Conservation (phyloP, 2,797 vertebrate genomes). For the Anisognathus igniventris region DNA sequence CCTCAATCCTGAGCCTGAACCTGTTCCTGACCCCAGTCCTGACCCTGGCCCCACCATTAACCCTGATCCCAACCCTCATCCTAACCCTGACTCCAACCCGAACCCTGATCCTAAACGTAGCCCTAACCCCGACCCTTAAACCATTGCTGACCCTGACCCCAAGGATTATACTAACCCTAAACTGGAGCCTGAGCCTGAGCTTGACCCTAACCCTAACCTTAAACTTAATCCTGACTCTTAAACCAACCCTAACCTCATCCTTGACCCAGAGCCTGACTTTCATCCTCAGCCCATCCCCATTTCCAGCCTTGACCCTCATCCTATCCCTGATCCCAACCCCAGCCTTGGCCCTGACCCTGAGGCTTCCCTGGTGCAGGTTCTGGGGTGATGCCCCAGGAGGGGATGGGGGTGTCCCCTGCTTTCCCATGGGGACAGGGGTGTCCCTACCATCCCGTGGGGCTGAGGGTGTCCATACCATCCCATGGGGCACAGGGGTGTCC, state of each 20-base stretch:
- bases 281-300: not conserved
- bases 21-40: no score
- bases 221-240: not conserved
- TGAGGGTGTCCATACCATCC: conserved; percentile 77
- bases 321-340: rapidly evolving
- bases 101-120: not conserved
- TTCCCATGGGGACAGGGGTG: conserved; percentile 76
- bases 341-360: rapidly evolving
- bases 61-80: no score
- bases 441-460: conserved; percentile 81
- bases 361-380: rapidly evolving
- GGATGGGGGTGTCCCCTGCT: conserved; percentile 65
- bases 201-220: not conserved
- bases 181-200: not conserved
- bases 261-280: not conserved
- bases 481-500: not conserved
- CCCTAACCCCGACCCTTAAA: not conserved
- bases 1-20: rapidly evolving
- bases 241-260: not conserved
- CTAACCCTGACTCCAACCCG: rapidly evolving
- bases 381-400: rapidly evolving
- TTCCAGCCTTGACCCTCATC: not conserved
- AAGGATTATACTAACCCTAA: not conserved
- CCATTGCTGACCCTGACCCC: not conserved
- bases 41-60: no score